These are phyloP conservation scores for Neotoma lepida DNA, from an alignment of 2,113 vertebrate genomes.

Conservation along the genomic window DNA sequence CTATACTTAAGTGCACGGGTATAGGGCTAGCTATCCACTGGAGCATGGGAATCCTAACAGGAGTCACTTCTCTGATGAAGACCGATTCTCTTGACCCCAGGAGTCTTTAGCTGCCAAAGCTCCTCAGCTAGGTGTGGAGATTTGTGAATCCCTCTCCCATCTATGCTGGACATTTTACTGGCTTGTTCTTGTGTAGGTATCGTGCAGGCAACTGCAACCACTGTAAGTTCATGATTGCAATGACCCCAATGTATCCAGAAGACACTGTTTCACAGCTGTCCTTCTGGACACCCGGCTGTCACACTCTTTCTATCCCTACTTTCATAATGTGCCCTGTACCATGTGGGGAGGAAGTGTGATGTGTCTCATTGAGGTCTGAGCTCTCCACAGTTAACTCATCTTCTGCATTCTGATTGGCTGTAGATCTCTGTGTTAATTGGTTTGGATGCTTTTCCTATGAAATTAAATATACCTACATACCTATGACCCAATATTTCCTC, in stretches of 20 bases:
- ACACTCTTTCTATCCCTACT: no score
- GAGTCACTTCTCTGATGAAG: background rate
- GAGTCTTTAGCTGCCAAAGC: background rate
- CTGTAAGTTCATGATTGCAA: background rate
- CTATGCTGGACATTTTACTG: background rate
- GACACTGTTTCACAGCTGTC: background rate
- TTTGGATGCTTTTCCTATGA: background rate
- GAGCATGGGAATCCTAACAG: background rate
- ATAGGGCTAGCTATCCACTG: no score
- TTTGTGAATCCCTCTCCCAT: background rate
- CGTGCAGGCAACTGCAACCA: background rate
- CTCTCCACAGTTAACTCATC: background rate
- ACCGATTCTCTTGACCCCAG: background rate
- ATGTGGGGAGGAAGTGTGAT: background rate
- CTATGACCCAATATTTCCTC: background rate
- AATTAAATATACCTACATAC: background rate
- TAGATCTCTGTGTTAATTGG: background rate
- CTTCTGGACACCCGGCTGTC: no score
- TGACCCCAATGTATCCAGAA: background rate
- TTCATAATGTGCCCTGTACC: no score
- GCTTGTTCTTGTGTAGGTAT: background rate
- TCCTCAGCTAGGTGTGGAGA: background rate
- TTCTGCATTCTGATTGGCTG: background rate
- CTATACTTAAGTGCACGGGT: background rate
- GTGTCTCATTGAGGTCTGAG: background rate